phyloP scores from a whole-genome alignment of 1,140 invertebrate genomes.

The Streblospio benedicti region DNA sequence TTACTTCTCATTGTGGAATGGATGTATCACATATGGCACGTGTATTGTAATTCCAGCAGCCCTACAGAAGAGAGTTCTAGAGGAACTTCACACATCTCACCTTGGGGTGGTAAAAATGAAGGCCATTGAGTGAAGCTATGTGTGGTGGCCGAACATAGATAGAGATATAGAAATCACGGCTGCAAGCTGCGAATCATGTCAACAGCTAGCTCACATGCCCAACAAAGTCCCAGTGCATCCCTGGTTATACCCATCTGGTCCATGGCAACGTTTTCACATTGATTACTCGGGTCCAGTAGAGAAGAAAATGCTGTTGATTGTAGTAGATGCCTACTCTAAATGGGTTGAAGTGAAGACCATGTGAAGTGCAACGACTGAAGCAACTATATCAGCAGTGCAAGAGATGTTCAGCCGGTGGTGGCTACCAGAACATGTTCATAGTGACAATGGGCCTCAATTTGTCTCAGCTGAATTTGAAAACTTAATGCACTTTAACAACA shows the following conservation, averaged over 20 bases:
- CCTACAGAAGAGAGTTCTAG: not conserved
- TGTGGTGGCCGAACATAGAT: slow-evolving; percentile 12
- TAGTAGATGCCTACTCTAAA: slow-evolving; percentile 11
- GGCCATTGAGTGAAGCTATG: not conserved
- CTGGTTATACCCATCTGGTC: slow-evolving; percentile 39
- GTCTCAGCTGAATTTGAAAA: slow-evolving; percentile 24
- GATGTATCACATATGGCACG: not conserved
- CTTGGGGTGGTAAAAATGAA: slow-evolving; percentile 13
- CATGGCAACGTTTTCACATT: slow-evolving; percentile 48
- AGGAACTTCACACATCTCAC: not conserved
- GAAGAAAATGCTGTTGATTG: slow-evolving; percentile 30
- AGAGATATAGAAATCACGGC: not conserved
- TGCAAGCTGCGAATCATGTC: slow-evolving; percentile 20
- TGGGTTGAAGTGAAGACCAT: slow-evolving; percentile 1
- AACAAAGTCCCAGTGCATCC: slow-evolving; percentile 19
- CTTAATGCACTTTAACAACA: slow-evolving; percentile 23
- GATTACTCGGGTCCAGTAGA: slow-evolving; percentile 49
- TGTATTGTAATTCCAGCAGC: not conserved
- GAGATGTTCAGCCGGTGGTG: not conserved
- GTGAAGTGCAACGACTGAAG: not conserved
- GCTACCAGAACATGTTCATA: slow-evolving; percentile 11
- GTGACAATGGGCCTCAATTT: slow-evolving; percentile 30
- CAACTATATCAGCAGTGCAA: slow-evolving; percentile 1
- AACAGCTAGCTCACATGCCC: slow-evolving; percentile 23
- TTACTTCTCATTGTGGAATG: too few species aligned